Evolutionary conservation across 2,888 invertebrate species (phyloP).

Genomic region (Epinotia brunnichana): DNA sequence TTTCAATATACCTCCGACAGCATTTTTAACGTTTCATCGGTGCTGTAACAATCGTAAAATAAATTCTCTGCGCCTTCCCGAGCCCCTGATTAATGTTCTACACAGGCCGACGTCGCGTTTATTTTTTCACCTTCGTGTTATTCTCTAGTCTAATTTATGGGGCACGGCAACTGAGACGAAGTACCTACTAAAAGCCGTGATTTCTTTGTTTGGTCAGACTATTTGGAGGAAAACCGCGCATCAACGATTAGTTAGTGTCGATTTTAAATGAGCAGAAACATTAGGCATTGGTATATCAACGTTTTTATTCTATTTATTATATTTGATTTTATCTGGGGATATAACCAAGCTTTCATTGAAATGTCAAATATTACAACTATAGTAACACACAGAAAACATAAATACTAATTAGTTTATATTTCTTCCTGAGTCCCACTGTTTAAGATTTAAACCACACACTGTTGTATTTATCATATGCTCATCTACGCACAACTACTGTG

Average conservation of each 20-base stretch:
- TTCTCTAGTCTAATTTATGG: slow-evolving; percentile 79
- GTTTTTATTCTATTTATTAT: background rate
- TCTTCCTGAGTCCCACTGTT: too few relatives aligned
- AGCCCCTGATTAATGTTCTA: slow-evolving; percentile 82
- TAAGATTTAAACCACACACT: background rate
- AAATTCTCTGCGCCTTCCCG: slow-evolving; percentile 83
- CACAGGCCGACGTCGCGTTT: slow-evolving; percentile 75
- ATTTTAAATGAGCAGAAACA: slow-evolving; percentile 1
- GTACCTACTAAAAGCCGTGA: slow-evolving; percentile 46
- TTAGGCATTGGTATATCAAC: background rate
- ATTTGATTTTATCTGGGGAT: background rate
- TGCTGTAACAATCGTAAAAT: slow-evolving; percentile 83
- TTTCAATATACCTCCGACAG: slow-evolving; percentile 82
- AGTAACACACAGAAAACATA: too few relatives aligned
- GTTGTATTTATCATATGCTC: background rate
- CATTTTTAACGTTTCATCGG: slow-evolving; percentile 83
- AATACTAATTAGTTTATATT: too few relatives aligned
- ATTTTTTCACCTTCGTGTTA: slow-evolving; percentile 75
- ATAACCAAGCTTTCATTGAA: too few relatives aligned
- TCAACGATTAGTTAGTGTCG: slow-evolving; percentile 25
- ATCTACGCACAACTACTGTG: background rate
- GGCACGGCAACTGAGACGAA: slow-evolving; percentile 57
- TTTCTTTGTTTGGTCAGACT: slow-evolving; percentile 49
- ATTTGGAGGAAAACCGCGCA: slow-evolving; percentile 28
- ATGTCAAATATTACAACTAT: too few relatives aligned